Evolutionary conservation across 2,888 invertebrate genomes (phyloP).

Genomic region (Drosophila limbata): DNA sequence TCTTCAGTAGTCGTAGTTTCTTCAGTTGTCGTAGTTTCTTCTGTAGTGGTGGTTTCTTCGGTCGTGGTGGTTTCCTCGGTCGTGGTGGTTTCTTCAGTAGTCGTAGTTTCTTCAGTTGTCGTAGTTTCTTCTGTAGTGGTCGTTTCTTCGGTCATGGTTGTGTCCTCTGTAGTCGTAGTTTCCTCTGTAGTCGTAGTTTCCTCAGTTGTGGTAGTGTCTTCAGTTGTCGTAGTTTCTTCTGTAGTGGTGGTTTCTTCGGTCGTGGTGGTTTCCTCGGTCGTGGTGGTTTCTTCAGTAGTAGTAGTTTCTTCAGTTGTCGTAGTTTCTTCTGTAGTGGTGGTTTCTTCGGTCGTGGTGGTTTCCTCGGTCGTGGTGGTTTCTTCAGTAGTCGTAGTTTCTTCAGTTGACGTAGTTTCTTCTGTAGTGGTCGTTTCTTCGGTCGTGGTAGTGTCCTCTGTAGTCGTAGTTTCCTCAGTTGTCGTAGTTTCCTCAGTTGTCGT

Average conservation of each 20-base stretch:
- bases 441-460: not conserved
- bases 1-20: not conserved
- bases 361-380: too few relatives aligned
- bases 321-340: too few relatives aligned
- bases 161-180: not conserved
- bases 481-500: too few relatives aligned
- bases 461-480: too few relatives aligned
- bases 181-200: not conserved
- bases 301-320: not conserved
- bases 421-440: not conserved
- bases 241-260: not conserved
- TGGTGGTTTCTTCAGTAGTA: not conserved
- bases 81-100: not conserved
- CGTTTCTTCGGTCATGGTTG: not conserved
- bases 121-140: conserved; percentile 4
- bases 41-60: too few relatives aligned
- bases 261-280: not conserved
- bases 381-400: not conserved
- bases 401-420: not conserved
- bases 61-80: not conserved
- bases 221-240: not conserved
- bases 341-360: not conserved
- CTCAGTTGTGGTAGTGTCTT: too few relatives aligned
- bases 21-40: not conserved
- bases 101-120: not conserved